Evolutionary conservation across 2,113 vertebrate species (phyloP).

Genomic region (Callocephalon fimbriatum): DNA sequence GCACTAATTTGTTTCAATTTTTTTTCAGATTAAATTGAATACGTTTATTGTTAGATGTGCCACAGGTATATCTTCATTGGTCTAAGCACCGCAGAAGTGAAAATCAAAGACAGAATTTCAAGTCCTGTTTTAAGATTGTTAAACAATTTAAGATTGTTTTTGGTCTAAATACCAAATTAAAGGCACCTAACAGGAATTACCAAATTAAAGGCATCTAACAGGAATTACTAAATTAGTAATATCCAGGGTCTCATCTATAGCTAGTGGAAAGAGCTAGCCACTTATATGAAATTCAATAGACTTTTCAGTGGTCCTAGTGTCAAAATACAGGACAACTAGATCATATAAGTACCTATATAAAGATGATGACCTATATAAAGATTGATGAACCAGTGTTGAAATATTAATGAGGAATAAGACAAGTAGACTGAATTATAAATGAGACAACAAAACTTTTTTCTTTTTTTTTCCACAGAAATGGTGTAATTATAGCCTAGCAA

Average conservation of each 20-base stretch:
- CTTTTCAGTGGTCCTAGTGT: accelerated
- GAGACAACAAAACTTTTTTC: neutral
- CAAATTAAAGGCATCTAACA: neutral
- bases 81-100: neutral
- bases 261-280: neutral
- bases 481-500: neutral
- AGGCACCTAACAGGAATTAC: neutral
- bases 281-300: neutral
- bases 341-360: neutral
- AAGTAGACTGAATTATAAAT: neutral
- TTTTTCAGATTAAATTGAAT: neutral
- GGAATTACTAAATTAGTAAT: neutral
- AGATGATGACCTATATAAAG: neutral
- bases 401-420: neutral
- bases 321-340: neutral
- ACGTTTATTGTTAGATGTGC: neutral
- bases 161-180: neutral
- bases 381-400: neutral
- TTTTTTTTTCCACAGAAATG: neutral
- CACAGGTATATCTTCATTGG: neutral
- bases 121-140: neutral
- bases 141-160: neutral
- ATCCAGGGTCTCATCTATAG: neutral
- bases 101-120: neutral
- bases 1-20: neutral